A percentile compares a stretch with the other conserved stretches of the same genome.
These are phyloP conservation scores for Scopus umbretta DNA, from an alignment of 2,113 vertebrate species.

Conservation along the genomic window DNA sequence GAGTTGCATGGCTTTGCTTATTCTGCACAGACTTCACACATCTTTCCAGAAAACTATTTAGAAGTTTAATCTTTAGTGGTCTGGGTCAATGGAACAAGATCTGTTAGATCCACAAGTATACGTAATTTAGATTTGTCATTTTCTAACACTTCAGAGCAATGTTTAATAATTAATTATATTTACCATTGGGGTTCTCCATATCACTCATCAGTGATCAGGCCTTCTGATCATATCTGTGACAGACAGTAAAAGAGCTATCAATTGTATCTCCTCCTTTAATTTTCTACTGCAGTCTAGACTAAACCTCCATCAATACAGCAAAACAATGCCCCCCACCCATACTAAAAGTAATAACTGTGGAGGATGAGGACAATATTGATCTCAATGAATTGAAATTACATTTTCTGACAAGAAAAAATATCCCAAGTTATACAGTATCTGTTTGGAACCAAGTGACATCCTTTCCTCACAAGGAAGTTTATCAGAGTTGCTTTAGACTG, in stretches of 20 bases:
- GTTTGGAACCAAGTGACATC: not conserved
- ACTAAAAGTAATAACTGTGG: not conserved
- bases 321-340: not conserved
- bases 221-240: not conserved
- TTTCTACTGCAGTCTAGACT: not conserved
- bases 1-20: not conserved
- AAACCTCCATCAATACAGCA: not conserved
- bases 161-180: not conserved
- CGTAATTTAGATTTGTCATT: not conserved
- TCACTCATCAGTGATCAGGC: not conserved
- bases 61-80: not conserved
- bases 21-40: not conserved
- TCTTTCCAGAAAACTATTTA: not conserved
- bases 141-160: not conserved
- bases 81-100: not conserved
- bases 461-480: not conserved
- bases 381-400: not conserved
- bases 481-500: not conserved
- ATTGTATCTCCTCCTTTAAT: not conserved
- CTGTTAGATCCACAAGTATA: not conserved
- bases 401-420: not conserved
- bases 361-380: not conserved
- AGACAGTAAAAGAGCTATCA: not conserved
- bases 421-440: not conserved
- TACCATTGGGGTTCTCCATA: not conserved